phyloP scores from a whole-genome alignment of 2,888 invertebrate genomes.

The Zeuzera pyrina region DNA sequence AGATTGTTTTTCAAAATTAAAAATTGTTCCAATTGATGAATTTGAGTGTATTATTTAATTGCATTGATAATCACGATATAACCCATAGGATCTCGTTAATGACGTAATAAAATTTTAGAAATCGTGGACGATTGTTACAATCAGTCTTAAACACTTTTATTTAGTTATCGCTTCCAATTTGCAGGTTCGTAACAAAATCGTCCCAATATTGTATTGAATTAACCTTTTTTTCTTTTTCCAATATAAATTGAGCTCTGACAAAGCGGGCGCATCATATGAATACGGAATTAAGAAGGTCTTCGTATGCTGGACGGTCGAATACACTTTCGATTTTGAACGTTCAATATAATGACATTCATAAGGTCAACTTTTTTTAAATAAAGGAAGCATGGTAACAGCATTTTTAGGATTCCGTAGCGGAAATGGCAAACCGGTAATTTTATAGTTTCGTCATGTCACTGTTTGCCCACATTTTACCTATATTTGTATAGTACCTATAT shows the following conservation, averaged over 20 bases:
- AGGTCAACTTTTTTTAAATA: slow-evolving; percentile 1
- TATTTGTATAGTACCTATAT: too few species aligned
- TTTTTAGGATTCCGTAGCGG: neutral
- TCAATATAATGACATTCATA: slow-evolving; percentile 1
- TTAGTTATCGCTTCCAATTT: slow-evolving; percentile 2
- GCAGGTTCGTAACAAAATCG: slow-evolving; percentile 1
- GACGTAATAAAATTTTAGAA: too few species aligned
- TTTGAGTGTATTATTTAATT: too few species aligned
- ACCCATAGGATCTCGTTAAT: too few species aligned
- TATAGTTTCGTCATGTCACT: too few species aligned
- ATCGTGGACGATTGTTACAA: too few species aligned
- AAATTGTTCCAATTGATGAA: too few species aligned
- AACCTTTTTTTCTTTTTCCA: neutral
- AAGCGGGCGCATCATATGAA: neutral
- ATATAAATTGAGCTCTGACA: neutral
- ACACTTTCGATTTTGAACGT: neutral
- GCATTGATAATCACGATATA: too few species aligned
- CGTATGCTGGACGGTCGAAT: neutral
- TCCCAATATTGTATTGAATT: neutral
- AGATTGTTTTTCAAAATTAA: too few species aligned
- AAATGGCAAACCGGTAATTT: too few species aligned
- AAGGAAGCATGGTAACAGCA: neutral
- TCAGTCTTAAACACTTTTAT: too few species aligned
- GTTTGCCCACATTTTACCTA: too few species aligned
- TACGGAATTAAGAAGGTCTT: neutral